phyloP scores from a whole-genome alignment of 2,797 vertebrate genomes.

The Dipus sagitta region DNA sequence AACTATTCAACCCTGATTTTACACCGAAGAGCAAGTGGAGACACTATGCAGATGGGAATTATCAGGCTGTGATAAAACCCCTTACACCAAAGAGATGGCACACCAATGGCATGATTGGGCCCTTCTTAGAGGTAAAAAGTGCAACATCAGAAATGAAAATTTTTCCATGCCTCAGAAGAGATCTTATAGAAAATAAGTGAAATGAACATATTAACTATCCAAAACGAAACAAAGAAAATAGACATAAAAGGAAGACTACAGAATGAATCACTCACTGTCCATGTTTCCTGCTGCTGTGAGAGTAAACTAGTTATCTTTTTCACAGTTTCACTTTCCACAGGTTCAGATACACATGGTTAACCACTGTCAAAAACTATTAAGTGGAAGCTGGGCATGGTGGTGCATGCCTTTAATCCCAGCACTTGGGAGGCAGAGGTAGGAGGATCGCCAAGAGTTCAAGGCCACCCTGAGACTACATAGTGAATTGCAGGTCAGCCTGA shows the following conservation, averaged over 20 bases:
- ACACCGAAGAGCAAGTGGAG: neutral
- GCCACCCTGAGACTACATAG: too few relatives aligned
- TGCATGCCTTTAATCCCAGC: too few relatives aligned
- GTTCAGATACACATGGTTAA: neutral
- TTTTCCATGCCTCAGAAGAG: neutral
- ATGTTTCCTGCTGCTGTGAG: neutral
- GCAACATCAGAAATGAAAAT: conserved; percentile 39
- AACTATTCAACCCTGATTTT: neutral
- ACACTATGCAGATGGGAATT: neutral
- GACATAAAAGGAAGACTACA: neutral
- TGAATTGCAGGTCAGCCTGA: too few relatives aligned
- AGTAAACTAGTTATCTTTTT: neutral
- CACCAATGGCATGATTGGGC: neutral
- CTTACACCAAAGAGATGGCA: neutral
- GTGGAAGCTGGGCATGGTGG: too few relatives aligned
- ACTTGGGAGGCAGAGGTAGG: too few relatives aligned
- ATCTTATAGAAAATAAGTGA: neutral
- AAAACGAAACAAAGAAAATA: neutral
- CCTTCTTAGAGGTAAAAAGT: conserved; percentile 11
- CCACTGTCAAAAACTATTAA: neutral
- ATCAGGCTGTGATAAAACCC: neutral
- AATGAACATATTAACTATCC: neutral
- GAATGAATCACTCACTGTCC: neutral
- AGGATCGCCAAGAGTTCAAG: too few relatives aligned
- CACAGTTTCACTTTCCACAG: neutral